Evolutionary conservation across 2,797 vertebrate genomes (phyloP), one percentile per base, ranked within the genome.

Genomic region (Phataginus tetradactyla): DNA sequence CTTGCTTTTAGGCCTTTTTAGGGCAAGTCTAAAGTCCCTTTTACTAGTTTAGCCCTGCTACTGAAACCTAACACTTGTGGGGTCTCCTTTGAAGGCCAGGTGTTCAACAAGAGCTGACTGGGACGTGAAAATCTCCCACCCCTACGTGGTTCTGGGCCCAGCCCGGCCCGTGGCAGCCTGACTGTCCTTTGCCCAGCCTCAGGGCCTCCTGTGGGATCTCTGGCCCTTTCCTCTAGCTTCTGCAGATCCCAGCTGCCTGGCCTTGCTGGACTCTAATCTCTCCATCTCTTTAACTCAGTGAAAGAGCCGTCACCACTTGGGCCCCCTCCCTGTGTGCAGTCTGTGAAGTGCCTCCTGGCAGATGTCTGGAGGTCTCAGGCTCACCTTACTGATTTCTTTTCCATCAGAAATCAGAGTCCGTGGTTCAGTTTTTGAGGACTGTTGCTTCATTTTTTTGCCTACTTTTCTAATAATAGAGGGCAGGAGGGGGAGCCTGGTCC

Each of bases 91-190:
- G 66, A 53, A 42, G 61, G n/a, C 37, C 34, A 39, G 13, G 13
- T 29, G 7, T 87, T 51, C n/a, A 42, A 21, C 39, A 5, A 34
- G 68, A 27, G 13, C 81, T 2, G 1, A 25, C 5, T 18, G n/a
- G 68, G 53, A 51, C 79, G 39, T 4, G 3, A 11, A 32, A 20
- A 18, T 12, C 64, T 5, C 74, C 20, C 21, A 13, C 1, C 15
- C 71, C 79, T 3, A 21, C 5, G 6, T 7, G 32, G 20, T 10
- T 21, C 42, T n/a, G 66, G 88, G 21, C 20, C 0, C 32, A 12
- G 32, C 1, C 1, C 5, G 0, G 10, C 20, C 53, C 13, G 27
- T 32, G 23, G 25, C 66, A 14, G 1, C 25, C 20, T 4, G 1
- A 49, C 88, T 37, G 6, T 18, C 29, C 72, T 23, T 17, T 6